Conservation (phyloP, 1,140 invertebrate genomes). For the Calliopsis andreniformis region DNA sequence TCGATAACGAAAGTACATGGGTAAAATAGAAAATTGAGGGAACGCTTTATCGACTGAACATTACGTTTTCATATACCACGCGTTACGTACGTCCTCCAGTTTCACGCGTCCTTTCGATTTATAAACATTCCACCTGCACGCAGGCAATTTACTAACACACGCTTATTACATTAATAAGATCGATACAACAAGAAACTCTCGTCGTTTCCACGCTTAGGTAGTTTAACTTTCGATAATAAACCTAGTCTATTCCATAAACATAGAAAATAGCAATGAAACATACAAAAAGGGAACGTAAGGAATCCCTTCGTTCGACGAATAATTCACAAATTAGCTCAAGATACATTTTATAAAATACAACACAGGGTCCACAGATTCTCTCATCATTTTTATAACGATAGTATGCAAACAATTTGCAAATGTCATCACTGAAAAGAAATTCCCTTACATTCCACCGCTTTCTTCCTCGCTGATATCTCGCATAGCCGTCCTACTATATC, state of each 20-base stretch:
- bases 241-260: not conserved
- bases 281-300: not conserved
- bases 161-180: constrained; percentile 6
- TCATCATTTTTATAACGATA: not conserved
- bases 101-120: not conserved
- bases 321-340: too few relatives aligned
- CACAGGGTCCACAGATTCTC: too few relatives aligned
- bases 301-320: not conserved
- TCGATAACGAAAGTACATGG: not conserved
- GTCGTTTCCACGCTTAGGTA: not conserved
- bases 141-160: too few relatives aligned
- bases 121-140: constrained; percentile 38
- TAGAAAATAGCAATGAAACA: not conserved
- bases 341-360: too few relatives aligned
- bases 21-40: not conserved
- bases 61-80: not conserved
- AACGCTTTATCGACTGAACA: not conserved
- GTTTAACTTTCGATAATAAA: not conserved
- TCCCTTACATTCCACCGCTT: not conserved
- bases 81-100: too few relatives aligned
- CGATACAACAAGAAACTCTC: not conserved
- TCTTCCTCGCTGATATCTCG: not conserved
- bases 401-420: not conserved
- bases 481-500: not conserved
- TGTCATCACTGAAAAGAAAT: not conserved